phyloP scores from a whole-genome alignment of 2,113 vertebrate species.

The Drymodes brunneopygia region DNA sequence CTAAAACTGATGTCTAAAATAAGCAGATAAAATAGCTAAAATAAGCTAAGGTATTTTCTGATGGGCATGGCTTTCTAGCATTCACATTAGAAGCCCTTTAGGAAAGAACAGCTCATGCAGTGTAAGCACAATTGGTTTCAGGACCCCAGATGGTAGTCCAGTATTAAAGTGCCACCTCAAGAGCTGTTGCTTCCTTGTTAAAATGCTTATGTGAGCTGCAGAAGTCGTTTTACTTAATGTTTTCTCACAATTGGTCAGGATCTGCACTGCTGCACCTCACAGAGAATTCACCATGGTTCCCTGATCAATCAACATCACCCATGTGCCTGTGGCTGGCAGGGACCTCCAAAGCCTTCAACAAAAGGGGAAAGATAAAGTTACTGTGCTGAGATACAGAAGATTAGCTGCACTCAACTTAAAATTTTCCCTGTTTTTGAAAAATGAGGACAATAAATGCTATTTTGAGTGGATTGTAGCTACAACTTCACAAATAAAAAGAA shows the following conservation, averaged over 20 bases:
- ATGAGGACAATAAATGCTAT: background rate
- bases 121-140: background rate
- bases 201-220: background rate
- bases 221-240: background rate
- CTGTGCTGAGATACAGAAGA: background rate
- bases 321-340: background rate
- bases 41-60: background rate
- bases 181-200: background rate
- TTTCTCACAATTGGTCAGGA: background rate
- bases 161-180: background rate
- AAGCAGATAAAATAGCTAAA: too few species aligned
- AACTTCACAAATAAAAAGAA: background rate
- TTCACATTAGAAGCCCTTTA: background rate
- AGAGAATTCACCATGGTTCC: background rate
- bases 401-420: background rate
- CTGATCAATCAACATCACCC: background rate
- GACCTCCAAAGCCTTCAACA: background rate
- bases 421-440: background rate
- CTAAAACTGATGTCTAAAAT: background rate
- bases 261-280: background rate
- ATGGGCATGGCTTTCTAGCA: background rate
- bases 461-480: background rate
- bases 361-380: background rate
- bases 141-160: background rate
- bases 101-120: background rate